Evolutionary conservation across 1,140 invertebrate genomes (phyloP), one percentile per base, ranked within the genome.

Genomic region (Amyelois transitella): DNA sequence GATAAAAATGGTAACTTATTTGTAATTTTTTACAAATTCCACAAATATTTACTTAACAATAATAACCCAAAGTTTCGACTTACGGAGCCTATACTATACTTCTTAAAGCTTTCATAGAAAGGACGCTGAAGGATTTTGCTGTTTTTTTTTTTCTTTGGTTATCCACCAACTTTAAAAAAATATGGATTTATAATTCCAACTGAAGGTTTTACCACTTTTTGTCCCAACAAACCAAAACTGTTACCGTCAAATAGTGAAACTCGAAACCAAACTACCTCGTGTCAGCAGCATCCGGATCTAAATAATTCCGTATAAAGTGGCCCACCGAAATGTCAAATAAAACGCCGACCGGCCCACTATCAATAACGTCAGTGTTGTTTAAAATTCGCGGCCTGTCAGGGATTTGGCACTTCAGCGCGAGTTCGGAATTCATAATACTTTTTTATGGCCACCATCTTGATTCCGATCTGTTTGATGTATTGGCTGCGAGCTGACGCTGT

Each of bases 391-490:
- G 53, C 51, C 65, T 66, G 78, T 77, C 72, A 72, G 60, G 66
- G 77, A 77, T 86, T 83, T 83, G 80, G 72, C 82, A 86, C 77
- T 79, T 83, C 55, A 58, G 53, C 65, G 71, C 75, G 71, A 63
- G 72, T 66, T 68, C 53, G 43, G 79, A 85, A 85, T 85, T 72
- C 64, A 73, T 81, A 77, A 82, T 74, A 73, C 71, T 60, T 77
- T 74, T 76, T 76, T 77, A 72, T 63, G 52, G 50, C 57, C 28
- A 51, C 60, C 59, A 44, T 66, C 54, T 63, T 64, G 44, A 48
- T 64, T 61, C 69, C 50, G 32, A 51, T 51, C 49, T 18, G 45
- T 61, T 66, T 66, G 64, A 70, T 64, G 53, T 56, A 65, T 65
- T 43, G 60, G 32, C 32, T 14, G n/a, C 12, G 5, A 12, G 12